phyloP scores from a whole-genome alignment of 2,888 invertebrate genomes.

The Synergus umbraculus region DNA sequence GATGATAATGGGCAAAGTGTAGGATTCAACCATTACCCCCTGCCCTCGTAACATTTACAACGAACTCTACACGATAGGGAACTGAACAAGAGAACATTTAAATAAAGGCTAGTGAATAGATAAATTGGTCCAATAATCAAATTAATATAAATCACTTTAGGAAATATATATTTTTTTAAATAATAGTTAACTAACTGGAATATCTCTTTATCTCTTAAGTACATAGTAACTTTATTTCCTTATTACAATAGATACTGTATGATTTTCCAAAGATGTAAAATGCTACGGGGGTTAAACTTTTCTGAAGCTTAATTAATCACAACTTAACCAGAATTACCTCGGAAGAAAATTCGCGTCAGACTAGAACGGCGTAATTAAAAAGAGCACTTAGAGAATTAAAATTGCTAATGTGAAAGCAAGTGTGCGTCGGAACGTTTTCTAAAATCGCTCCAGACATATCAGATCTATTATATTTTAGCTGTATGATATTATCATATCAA shows the following conservation, averaged over 20 bases:
- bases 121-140: background rate
- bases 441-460: background rate
- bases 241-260: background rate
- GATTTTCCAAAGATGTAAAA: background rate
- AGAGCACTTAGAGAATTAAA: conserved; percentile 39
- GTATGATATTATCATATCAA: conserved; percentile 11
- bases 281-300: background rate
- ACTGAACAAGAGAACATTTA: conserved; percentile 10
- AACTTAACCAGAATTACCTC: conserved; percentile 28
- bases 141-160: background rate
- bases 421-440: background rate
- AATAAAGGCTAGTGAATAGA: background rate
- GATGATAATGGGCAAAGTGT: conserved; percentile 70
- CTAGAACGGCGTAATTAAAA: conserved; percentile 24
- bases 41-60: conserved; percentile 20
- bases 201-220: too few species aligned
- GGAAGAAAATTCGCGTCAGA: conserved; percentile 2
- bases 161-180: too few species aligned
- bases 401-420: conserved; percentile 25
- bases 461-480: background rate
- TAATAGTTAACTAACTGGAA: too few species aligned
- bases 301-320: conserved; percentile 17
- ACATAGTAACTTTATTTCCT: too few species aligned
- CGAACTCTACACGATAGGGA: conserved; percentile 14
- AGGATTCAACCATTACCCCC: conserved; percentile 67